Percentiles rank a stretch among this genome's conserved stretches.
Evolutionary conservation across 2,113 vertebrate genomes (phyloP).

Genomic region (Neoarius graeffei): DNA sequence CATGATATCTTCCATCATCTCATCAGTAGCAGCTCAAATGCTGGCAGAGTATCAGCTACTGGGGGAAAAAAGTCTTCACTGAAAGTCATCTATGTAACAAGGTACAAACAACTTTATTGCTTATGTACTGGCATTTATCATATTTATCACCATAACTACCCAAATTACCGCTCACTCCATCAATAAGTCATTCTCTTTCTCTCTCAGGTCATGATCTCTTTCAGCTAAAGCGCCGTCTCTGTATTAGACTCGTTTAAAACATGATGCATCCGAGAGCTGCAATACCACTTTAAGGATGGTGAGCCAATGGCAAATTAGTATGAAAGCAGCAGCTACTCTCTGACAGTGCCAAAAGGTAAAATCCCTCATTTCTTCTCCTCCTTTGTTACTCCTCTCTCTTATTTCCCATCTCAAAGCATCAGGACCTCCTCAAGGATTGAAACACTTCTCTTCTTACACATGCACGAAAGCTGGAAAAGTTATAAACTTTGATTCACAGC

Average conservation of each 20-base stretch:
- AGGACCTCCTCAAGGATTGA: not conserved
- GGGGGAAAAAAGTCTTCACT: not conserved
- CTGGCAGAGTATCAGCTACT: not conserved
- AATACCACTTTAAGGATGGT: not conserved
- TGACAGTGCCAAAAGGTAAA: not conserved
- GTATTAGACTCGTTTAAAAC: not conserved
- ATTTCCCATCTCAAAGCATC: conserved; percentile 16
- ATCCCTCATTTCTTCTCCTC: not conserved
- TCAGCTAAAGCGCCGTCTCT: not conserved
- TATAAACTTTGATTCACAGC: not conserved
- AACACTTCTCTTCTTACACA: conserved; percentile 2
- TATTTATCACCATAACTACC: not conserved
- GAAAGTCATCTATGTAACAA: not conserved
- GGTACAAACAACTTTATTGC: not conserved
- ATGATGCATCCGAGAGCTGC: not conserved
- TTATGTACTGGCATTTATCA: not conserved
- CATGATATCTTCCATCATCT: not conserved
- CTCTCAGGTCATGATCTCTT: not conserved
- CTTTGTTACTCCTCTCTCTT: not conserved
- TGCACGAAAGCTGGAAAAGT: conserved; percentile 8
- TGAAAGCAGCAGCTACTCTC: not conserved
- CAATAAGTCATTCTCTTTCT: not conserved
- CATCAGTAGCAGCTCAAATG: not conserved
- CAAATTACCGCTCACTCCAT: not conserved
- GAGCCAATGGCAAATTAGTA: conserved; percentile 22